phyloP scores from a whole-genome alignment of 2,797 vertebrate species.

The Paratrypauchen microcephalus region DNA sequence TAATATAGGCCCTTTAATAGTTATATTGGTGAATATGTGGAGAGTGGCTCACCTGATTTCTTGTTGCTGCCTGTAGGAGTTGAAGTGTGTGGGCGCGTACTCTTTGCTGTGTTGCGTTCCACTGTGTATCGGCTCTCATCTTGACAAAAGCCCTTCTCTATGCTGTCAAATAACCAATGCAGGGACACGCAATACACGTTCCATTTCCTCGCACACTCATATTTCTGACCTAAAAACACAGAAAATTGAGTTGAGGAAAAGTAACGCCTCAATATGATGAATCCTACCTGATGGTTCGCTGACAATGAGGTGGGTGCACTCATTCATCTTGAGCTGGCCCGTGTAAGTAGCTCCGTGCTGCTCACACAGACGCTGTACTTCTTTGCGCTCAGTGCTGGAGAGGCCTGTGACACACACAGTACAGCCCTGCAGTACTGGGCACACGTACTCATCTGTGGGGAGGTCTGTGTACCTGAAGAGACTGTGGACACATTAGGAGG shows the following conservation, averaged over 20 bases:
- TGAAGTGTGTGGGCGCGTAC: slow-evolving; percentile 81
- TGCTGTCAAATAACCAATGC: slow-evolving; percentile 95
- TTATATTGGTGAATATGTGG: background rate
- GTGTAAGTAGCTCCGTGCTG: slow-evolving; percentile 89
- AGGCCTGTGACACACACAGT: slow-evolving; percentile 93
- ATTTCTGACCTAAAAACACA: slow-evolving; percentile 88
- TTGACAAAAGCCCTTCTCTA: slow-evolving; percentile 93
- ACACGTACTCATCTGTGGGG: slow-evolving; percentile 80
- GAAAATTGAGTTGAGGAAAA: background rate
- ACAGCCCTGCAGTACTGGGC: slow-evolving; percentile 91
- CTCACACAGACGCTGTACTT: slow-evolving; percentile 87
- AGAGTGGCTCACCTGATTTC: slow-evolving; percentile 75
- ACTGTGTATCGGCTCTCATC: slow-evolving; percentile 88
- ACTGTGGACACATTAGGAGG: slow-evolving; percentile 55
- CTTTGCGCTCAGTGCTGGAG: slow-evolving; percentile 83
- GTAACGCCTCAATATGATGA: background rate
- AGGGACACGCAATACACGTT: slow-evolving; percentile 92
- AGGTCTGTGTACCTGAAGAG: slow-evolving; percentile 87
- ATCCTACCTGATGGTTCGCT: slow-evolving; percentile 88
- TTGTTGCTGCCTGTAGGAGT: slow-evolving; percentile 82
- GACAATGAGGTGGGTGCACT: slow-evolving; percentile 96
- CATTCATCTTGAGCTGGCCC: slow-evolving; percentile 97
- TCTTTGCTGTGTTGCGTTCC: slow-evolving; percentile 61
- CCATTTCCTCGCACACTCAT: slow-evolving; percentile 95
- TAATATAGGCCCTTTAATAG: too few species aligned